Evolutionary conservation across 2,113 vertebrate genomes (phyloP), one percentile per base, ranked within the genome.

Genomic region (Danionella cerebrum): DNA sequence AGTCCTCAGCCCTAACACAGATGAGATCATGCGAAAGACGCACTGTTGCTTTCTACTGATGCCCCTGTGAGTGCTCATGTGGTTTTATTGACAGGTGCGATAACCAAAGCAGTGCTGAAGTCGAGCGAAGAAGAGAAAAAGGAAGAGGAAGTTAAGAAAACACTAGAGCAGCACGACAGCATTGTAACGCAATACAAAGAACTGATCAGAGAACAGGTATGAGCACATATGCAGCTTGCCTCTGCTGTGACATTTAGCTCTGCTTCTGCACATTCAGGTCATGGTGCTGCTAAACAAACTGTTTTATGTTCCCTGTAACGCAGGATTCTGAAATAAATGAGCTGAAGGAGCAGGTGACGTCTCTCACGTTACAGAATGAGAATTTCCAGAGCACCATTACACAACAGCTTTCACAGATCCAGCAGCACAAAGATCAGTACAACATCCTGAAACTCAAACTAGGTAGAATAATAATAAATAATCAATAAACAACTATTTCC

Each of bases 121-220:
- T 98, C 96, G 58, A 97, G 89, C 5, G 96, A 98, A 82, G 96
- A 99, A 75, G 96, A 99, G 74, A 91, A 97, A 77, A 94, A 99
- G 76, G 96, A 99, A 72, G 96, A 99, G 72, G 96, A 99, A 71
- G 94, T 95, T 60, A 98, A 97, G 85, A 99, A 99, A 86, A 94
- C 94, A 0, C 65, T 99, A 77, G 95, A 99, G 66, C 95, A 99
- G 41, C 95, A 98, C 13, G 95, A 98, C 87, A 99, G 86, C 81
- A 98, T 99, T 21, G 91, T 99, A 75, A 94, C 92, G 67, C 96
- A 93, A 82, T 99, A 98, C 80, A 99, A 99, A 82, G 95, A 93
- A 63, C 88, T 99, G 80, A 99, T 99, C 65, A 87, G 96, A 74
- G 95, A 98, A 50, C 96, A 99, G 90, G 96, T 96, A 83, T 62